Conservation (phyloP, 2,797 vertebrate species). For the Takifugu rubripes region DNA sequence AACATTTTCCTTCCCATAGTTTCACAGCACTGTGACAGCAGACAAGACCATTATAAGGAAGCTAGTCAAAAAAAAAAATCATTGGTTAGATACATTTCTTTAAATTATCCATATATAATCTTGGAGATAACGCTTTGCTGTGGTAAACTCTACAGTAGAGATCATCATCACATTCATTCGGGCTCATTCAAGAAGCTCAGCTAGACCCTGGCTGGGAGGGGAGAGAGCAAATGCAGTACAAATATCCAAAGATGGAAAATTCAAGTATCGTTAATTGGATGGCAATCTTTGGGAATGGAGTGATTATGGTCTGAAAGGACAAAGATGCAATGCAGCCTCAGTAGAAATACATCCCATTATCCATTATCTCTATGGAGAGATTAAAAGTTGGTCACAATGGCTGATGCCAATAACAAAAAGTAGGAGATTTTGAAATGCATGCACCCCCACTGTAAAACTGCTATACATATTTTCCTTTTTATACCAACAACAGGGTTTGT, state of each 20-base stretch:
- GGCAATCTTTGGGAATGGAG: conserved; percentile 68
- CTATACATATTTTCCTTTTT: conserved; percentile 31
- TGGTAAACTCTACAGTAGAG: conserved; percentile 62
- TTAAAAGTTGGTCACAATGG: conserved; percentile 48
- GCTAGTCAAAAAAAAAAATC: conserved; percentile 31
- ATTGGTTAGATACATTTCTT: conserved; percentile 63
- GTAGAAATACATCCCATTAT: conserved; percentile 43
- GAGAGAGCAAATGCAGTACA: conserved; percentile 46
- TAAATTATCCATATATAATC: conserved; percentile 56
- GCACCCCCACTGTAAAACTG: conserved; percentile 65
- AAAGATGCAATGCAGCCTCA: conserved; percentile 32
- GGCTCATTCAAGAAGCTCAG: conserved; percentile 57
- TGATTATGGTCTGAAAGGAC: conserved; percentile 58
- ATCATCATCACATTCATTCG: conserved; percentile 69
- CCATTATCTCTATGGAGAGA: conserved; percentile 48
- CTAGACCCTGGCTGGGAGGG: conserved; percentile 31
- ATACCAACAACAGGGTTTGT: conserved; percentile 45
- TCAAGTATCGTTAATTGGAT: conserved; percentile 76
- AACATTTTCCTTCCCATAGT: conserved; percentile 30
- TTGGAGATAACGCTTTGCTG: conserved; percentile 61
- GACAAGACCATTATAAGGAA: conserved; percentile 43
- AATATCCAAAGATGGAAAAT: conserved; percentile 66
- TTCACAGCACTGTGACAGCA: conserved; percentile 39
- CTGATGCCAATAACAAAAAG: conserved; percentile 63
- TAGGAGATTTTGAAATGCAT: conserved; percentile 63